Conservation (phyloP, 2,113 vertebrate species). For the Pomatorhinus ruficollis region DNA sequence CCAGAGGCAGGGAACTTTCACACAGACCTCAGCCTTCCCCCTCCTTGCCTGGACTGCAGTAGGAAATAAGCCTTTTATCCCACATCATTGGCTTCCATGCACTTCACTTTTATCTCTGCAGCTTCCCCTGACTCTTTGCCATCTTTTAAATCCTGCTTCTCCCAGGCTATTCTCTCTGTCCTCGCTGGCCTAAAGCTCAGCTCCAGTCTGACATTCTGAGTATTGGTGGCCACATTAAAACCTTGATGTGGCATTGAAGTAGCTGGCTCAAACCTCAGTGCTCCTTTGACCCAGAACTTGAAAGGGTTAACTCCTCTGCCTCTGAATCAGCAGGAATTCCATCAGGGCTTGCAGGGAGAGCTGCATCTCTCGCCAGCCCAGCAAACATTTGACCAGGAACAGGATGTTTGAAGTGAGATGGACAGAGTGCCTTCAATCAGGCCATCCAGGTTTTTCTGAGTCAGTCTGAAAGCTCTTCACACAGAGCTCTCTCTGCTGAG, state of each 20-base stretch:
- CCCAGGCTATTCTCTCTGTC: neutral
- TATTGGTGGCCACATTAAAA: neutral
- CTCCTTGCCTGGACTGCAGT: neutral
- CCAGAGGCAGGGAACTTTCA: neutral
- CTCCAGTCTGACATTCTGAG: neutral
- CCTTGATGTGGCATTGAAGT: neutral
- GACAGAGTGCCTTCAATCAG: neutral
- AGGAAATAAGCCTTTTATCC: slow-evolving; percentile 48
- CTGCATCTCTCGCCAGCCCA: neutral
- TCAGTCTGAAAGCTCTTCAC: neutral
- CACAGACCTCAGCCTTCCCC: neutral
- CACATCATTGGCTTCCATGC: slow-evolving; percentile 25
- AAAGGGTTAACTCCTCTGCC: slow-evolving; percentile 41
- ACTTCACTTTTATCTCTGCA: slow-evolving; percentile 10
- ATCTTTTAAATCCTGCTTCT: slow-evolving; percentile 34
- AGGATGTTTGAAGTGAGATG: neutral
- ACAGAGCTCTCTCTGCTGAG: neutral
- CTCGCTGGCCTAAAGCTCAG: neutral
- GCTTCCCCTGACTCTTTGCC: slow-evolving; percentile 24
- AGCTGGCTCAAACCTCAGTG: neutral
- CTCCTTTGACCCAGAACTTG: slow-evolving; percentile 20
- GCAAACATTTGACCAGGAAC: neutral
- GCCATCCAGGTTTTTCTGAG: neutral
- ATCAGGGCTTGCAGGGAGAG: neutral
- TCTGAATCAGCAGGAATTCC: neutral